phyloP scores from a whole-genome alignment of 2,113 vertebrate species.

The Sylvietta virens region DNA sequence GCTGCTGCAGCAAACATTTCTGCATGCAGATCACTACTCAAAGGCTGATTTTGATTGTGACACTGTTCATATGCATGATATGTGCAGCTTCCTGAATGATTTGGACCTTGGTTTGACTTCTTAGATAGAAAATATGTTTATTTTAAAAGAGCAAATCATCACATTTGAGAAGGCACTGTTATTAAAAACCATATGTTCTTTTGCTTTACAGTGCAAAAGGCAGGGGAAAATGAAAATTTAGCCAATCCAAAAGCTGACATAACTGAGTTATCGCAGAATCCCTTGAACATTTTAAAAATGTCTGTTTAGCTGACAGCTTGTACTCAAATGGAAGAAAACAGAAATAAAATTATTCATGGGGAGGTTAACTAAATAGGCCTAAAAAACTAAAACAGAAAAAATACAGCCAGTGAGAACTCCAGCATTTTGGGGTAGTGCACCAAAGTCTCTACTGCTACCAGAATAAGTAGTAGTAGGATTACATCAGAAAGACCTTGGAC shows the following conservation, averaged over 20 bases:
- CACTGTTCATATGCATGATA: not conserved
- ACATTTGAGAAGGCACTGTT: not conserved
- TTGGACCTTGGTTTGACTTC: not conserved
- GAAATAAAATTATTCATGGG: not conserved
- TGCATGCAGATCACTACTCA: not conserved
- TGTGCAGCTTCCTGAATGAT: not conserved
- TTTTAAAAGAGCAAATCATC: not conserved
- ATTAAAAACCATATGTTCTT: not conserved
- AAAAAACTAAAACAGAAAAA: not conserved
- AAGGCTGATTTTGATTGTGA: not conserved
- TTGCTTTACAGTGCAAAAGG: not conserved
- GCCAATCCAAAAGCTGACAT: not conserved
- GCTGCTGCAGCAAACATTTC: not conserved
- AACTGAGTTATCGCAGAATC: not conserved
- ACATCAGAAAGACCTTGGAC: not conserved
- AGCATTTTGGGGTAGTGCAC: not conserved
- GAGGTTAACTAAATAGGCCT: not conserved
- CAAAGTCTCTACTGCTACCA: not conserved
- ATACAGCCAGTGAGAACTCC: not conserved
- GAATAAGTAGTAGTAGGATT: not conserved
- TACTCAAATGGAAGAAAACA: not conserved
- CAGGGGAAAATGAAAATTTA: not conserved
- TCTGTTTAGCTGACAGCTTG: not conserved
- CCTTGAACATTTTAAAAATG: not conserved
- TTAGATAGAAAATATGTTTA: not conserved